Evolutionary conservation across 2,113 vertebrate species (phyloP), one percentile per base, ranked within the genome.

Genomic region (Taurulus bubalis): DNA sequence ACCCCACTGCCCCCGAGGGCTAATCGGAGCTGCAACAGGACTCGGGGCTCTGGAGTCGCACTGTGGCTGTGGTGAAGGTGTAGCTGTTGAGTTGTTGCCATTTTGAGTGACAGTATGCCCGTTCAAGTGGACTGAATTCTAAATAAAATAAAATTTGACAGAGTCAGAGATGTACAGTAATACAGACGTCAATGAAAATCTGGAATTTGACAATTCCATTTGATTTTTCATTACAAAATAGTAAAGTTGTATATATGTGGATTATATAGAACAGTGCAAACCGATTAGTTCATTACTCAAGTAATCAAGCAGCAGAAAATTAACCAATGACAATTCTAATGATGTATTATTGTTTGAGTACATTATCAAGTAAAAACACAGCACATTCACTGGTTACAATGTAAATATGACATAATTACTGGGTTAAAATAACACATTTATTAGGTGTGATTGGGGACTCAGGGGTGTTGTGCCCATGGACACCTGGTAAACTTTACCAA

Each of bases 1-100:
- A 0, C 93, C 94, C 96, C 96, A 96, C 63, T 95, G 95, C 42
- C 94, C 95, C 73, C 94, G 90, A 0, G 60, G 85, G 67, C 77
- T 28, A 0, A 12, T 26, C 0, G 2, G 24, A 22, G 24, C 6
- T 10, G 79, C 11, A 40, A 11, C 12, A 1, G 79, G 84, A n/a
- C 78, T 75, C 2, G 56, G 56, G 4, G 71, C 1, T 26, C 4
- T 77, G 11, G 77, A 77, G 6, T 78, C 85, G 5, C 42, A 49
- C 47, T 89, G 84, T 10, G 85, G 49, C 78, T 84, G 80, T 34
- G 80, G 16, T 22, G 22, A 32, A 28, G 86, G 20, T 1, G 83
- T 24, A 45, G 45, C 11, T n/a, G 86, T 42, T 0, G 81, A 36
- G 7, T 71, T 78, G 71, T 51, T 20, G 60, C 79, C 89, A 77